A percentile compares a stretch with the other conserved stretches of the same genome.
Conservation (phyloP, 2,797 vertebrate genomes). For the Otus scops region DNA sequence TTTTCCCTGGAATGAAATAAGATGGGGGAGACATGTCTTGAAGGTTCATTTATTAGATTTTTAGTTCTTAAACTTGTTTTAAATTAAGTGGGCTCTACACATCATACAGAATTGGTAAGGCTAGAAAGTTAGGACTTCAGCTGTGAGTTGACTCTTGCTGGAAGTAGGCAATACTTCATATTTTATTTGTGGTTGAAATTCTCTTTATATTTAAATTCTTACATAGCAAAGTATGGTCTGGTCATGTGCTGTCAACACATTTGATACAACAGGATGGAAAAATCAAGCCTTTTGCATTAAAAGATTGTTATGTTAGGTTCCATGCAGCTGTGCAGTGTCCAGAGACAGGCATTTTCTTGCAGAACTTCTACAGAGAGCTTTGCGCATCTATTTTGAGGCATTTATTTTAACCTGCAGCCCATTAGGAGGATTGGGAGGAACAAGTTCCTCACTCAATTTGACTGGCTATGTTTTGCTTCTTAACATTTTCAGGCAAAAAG, state of each 20-base stretch:
- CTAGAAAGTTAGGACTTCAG: background rate
- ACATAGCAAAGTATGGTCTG: background rate
- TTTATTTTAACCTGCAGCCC: background rate
- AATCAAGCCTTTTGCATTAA: background rate
- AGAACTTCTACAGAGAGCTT: background rate
- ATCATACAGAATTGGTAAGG: background rate
- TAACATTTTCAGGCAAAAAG: background rate
- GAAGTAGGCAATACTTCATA: background rate
- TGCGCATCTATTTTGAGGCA: background rate
- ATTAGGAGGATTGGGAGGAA: background rate
- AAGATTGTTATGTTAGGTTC: background rate
- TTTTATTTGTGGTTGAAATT: background rate
- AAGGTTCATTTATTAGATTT: background rate
- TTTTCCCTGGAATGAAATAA: background rate
- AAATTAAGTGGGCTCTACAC: background rate
- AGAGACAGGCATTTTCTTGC: background rate
- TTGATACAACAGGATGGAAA: background rate
- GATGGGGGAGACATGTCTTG: background rate
- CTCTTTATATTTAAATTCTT: background rate
- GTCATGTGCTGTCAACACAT: background rate
- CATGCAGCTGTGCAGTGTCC: background rate
- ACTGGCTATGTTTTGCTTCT: background rate
- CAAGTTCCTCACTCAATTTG: background rate
- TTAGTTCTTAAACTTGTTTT: background rate
- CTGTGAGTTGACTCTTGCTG: background rate